Evolutionary conservation across 2,888 invertebrate species (phyloP).

Genomic region (Epsilonema sp.): DNA sequence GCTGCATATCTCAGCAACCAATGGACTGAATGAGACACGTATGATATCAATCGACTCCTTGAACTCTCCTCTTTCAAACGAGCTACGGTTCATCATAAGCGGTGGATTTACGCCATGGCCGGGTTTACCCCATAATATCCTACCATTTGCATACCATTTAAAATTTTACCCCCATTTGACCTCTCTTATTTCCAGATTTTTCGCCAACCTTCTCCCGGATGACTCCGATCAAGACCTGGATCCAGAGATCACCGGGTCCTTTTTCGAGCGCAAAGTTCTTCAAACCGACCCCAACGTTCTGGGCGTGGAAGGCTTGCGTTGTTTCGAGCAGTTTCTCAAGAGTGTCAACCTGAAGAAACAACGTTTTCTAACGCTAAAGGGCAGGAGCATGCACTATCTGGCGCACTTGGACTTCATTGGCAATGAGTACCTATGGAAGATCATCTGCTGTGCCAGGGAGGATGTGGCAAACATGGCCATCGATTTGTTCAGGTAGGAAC

Average conservation of each 20-base stretch:
- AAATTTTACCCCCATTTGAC: too few species aligned
- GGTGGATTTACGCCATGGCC: too few species aligned
- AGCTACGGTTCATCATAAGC: too few species aligned
- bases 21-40: too few species aligned
- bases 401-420: slow-evolving; percentile 87
- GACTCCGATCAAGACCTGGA: slow-evolving; percentile 79
- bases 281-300: slow-evolving; percentile 70
- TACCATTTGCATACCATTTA: too few species aligned
- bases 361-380: slow-evolving; percentile 36
- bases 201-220: slow-evolving; percentile 28
- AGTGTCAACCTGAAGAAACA: slow-evolving; percentile 72
- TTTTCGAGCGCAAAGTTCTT: slow-evolving; percentile 81
- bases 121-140: too few species aligned
- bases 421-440: slow-evolving; percentile 71
- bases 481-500: slow-evolving; percentile 61
- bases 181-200: too few species aligned
- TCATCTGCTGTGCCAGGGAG: slow-evolving; percentile 55
- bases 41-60: too few species aligned
- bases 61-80: too few species aligned
- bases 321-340: slow-evolving; percentile 64
- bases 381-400: slow-evolving; percentile 35
- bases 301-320: slow-evolving; percentile 71
- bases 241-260: slow-evolving; percentile 81
- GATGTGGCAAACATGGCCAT: slow-evolving; percentile 81
- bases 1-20: too few species aligned